A percentile compares a stretch with the other conserved stretches of the same genome.
Conservation (phyloP, 2,113 vertebrate species). For the Zosterops lateralis region DNA sequence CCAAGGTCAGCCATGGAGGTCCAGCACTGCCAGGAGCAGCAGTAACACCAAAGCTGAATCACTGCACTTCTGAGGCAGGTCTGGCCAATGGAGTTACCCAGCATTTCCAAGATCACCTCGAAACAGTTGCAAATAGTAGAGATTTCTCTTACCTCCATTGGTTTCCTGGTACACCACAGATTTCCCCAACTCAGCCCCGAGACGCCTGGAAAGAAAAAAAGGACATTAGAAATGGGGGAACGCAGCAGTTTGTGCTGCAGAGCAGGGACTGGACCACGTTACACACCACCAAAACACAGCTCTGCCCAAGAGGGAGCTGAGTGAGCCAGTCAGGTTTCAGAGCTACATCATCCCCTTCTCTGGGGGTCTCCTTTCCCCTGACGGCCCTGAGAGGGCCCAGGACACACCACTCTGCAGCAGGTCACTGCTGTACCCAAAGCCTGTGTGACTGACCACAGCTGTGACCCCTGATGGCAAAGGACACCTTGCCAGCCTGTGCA, state of each 20-base stretch:
- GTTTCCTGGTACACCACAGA: constrained; percentile 95
- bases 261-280: neutral
- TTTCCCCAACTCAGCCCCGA: constrained; percentile 94
- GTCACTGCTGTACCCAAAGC: fast-evolving
- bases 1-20: neutral
- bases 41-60: neutral
- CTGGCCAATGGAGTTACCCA: neutral
- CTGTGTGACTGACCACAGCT: neutral
- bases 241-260: neutral
- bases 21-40: neutral
- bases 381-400: neutral
- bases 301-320: neutral
- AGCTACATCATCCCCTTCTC: neutral
- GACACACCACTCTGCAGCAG: neutral
- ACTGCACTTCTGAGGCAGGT: neutral
- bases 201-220: constrained; percentile 75
- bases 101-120: neutral
- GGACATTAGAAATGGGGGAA: neutral
- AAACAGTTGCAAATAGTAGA: neutral
- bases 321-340: neutral
- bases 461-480: neutral
- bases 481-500: neutral
- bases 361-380: neutral
- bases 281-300: neutral
- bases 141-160: constrained; percentile 85